Base-by-base conservation (phyloP, 53 echinoderm and acorn worm species). In the Antedon mediterranea region DNA sequence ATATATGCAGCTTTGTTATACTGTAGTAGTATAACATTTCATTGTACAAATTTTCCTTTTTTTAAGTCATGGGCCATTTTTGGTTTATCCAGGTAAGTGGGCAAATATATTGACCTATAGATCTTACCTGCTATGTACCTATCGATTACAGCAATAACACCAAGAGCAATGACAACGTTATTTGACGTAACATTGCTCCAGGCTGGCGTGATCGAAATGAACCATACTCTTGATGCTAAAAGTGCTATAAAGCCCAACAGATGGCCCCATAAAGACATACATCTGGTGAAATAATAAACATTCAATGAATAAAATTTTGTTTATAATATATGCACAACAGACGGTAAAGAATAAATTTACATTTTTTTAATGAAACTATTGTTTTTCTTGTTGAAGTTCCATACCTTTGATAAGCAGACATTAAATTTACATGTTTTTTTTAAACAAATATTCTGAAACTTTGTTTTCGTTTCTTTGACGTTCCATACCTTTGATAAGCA, bases 401-500 rank as follows among this genome's bases (percentile, higher is more conserved):
- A n/a, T n/a, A n/a, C n/a, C n/a, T 92, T 31, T 97, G 97, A 43
- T 97, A 92, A 9, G 89, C 81, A 3, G 92, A 83, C n/a, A n/a
- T n/a, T n/a, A n/a, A n/a, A n/a, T n/a, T n/a, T n/a, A n/a, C n/a
- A n/a, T n/a, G n/a, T n/a, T n/a, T n/a, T n/a, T n/a, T n/a, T n/a
- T n/a, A n/a, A n/a, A n/a, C n/a, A n/a, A n/a, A n/a, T n/a, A n/a
- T n/a, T n/a, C n/a, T n/a, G n/a, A n/a, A n/a, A n/a, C n/a, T n/a
- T n/a, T n/a, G n/a, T n/a, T n/a, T n/a, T n/a, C n/a, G n/a, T n/a
- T n/a, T n/a, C n/a, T n/a, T n/a, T n/a, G n/a, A n/a, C n/a, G n/a
- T n/a, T n/a, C n/a, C n/a, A n/a, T 31, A 94, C 95, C 95, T 92
- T 31, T 97, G 97, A 43, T 97, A 92, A 9, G 89, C 81, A 3